Evolutionary conservation across 2,113 vertebrate species (phyloP), one percentile per base, ranked within the genome.

Genomic region (Lanius collurio): DNA sequence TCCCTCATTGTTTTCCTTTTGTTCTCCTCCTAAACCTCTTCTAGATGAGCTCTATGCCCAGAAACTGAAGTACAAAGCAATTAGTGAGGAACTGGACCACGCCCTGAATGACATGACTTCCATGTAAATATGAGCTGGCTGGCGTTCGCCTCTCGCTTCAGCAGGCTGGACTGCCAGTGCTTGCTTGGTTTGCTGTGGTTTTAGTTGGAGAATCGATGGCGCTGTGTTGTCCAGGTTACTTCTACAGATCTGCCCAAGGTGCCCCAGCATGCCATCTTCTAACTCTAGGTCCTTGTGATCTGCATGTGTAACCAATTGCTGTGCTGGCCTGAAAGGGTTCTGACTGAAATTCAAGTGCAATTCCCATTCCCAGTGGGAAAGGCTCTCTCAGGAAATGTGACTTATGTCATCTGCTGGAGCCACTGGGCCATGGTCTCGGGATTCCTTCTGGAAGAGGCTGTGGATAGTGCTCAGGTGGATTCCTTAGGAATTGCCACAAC

Each of bases 11-110:
- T 97, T 79, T 94, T 50, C 92, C 55, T 84, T 91, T 90, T 93
- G 92, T 92, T 94, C 80, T 95, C 92, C 91, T 87, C 92, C 83
- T 89, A 9, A 92, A 85, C 88, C 79, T 95, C 83, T 86, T 96
- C 93, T 96, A 98, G 98, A 99, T 97, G 99, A 99, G 98, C 99
- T 99, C 83, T 99, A 99, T 97, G 98, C 99, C 97, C 99, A 99
- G 98, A 99, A 99, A 98, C 99, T 99, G 96, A 99, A 99, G 98
- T 99, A 99, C 98, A 99, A 99, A 98, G 99, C 99, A 97, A 99
- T 99, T 98, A 99, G 99, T 96, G 99, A 99, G 98, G 99, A 99
- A 95, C 97, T 99, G 98, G 99, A 99, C 98, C 99, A 99, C 97
- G 99, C 99, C 96, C 98, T 99, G 97, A 99, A 99, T 98, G 99